Conservation (phyloP, 2,113 vertebrate genomes). For the Urocynchramus pylzowi region DNA sequence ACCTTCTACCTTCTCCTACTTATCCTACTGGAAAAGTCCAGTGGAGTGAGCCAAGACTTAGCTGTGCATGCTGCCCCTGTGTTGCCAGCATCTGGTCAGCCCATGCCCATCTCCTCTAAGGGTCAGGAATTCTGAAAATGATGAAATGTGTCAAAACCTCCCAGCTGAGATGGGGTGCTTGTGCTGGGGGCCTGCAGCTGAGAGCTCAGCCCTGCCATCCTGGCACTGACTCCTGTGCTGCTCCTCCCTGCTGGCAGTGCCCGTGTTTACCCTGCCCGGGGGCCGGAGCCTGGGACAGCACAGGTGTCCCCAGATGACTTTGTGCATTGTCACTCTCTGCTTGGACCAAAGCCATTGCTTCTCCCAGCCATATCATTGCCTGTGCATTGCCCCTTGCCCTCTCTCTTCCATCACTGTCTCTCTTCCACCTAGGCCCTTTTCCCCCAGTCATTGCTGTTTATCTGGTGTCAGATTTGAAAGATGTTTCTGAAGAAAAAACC, state of each 20-base stretch:
- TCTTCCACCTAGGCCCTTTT: not conserved
- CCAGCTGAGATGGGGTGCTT: not conserved
- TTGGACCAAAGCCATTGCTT: not conserved
- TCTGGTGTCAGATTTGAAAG: not conserved
- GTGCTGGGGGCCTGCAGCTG: not conserved
- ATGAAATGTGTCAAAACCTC: not conserved
- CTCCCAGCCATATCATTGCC: not conserved
- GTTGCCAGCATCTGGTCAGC: rapidly evolving
- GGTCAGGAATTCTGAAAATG: not conserved
- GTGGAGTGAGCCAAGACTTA: not conserved
- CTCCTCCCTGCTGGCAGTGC: not conserved
- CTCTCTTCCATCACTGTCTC: not conserved
- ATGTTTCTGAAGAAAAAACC: not conserved
- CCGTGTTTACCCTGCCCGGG: rapidly evolving
- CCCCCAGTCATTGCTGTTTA: not conserved
- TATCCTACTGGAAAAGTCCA: too few species aligned
- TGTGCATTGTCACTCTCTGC: not conserved
- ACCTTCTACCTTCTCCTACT: too few species aligned
- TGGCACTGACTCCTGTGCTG: not conserved
- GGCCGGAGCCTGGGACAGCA: rapidly evolving
- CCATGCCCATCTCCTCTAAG: not conserved
- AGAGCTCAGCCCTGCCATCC: not conserved
- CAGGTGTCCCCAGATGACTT: not conserved
- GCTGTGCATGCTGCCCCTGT: not conserved
- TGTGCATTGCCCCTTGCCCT: rapidly evolving